Conservation (phyloP, 2,113 vertebrate genomes). For the Notechis scutatus region DNA sequence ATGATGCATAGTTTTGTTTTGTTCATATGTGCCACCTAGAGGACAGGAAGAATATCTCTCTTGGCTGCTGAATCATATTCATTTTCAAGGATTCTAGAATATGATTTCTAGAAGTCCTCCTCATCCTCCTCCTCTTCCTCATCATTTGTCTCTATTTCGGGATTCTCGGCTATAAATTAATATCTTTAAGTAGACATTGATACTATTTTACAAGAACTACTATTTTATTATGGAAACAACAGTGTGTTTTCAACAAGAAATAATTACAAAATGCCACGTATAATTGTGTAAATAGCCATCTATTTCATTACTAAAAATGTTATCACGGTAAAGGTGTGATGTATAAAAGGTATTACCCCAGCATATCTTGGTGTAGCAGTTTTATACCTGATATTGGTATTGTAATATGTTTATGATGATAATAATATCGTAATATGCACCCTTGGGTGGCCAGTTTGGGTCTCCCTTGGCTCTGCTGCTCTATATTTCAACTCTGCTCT, state of each 20-base stretch:
- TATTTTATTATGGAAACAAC: not conserved
- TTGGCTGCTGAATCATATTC: rapidly evolving
- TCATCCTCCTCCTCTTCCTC: not conserved
- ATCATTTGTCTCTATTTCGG: not conserved
- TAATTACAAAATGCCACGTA: not conserved
- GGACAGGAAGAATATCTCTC: slow-evolving; percentile 29
- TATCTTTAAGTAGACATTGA: not conserved
- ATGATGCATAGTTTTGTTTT: slow-evolving; percentile 10
- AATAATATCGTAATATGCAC: not conserved
- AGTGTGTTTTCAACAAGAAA: not conserved
- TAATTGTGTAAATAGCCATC: not conserved
- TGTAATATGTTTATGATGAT: not conserved
- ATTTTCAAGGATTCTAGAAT: rapidly evolving
- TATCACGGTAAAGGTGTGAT: not conserved
- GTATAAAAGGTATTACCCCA: not conserved
- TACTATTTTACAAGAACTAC: not conserved
- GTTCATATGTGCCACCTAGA: slow-evolving; percentile 69
- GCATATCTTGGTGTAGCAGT: not conserved
- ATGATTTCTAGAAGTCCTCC: not conserved
- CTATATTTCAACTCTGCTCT: not conserved
- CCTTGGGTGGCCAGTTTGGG: not conserved
- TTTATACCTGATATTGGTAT: not conserved
- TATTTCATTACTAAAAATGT: not conserved
- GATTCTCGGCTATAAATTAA: not conserved
- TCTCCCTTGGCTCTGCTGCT: not conserved